Conservation (phyloP, 23 tunicate species). For the Oikopleura dioica region DNA sequence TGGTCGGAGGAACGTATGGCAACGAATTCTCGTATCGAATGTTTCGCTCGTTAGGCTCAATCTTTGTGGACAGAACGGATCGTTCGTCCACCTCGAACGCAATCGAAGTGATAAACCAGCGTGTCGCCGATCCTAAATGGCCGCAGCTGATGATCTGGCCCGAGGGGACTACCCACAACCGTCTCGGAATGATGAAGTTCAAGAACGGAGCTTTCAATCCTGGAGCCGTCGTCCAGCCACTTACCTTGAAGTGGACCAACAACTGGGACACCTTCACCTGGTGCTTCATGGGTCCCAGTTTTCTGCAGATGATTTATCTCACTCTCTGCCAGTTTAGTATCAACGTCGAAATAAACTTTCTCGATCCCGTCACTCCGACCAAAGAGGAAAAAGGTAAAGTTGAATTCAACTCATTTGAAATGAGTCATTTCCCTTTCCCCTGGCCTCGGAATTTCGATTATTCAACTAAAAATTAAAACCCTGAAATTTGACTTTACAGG, state of each 20-base stretch:
- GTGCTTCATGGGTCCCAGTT: background rate
- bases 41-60: background rate
- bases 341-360: background rate
- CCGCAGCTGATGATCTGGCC: background rate
- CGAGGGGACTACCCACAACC: background rate
- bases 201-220: background rate
- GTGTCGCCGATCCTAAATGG: background rate
- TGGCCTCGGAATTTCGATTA: background rate
- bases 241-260: background rate
- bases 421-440: too few relatives aligned
- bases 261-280: background rate
- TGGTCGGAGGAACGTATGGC: too few relatives aligned
- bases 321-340: background rate
- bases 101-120: background rate
- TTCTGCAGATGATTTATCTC: background rate
- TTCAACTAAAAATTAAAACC: background rate
- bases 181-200: background rate
- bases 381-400: slow-evolving; percentile 1
- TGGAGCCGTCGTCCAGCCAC: background rate
- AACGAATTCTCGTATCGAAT: background rate
- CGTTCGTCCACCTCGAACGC: background rate
- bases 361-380: background rate
- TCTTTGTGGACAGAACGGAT: background rate
- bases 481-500: background rate
- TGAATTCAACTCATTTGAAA: background rate